Percentiles rank a stretch among this genome's conserved stretches.
These are phyloP conservation scores for Saccostrea glomerata DNA, from an alignment of 1,140 invertebrate species.

Conservation along the genomic window DNA sequence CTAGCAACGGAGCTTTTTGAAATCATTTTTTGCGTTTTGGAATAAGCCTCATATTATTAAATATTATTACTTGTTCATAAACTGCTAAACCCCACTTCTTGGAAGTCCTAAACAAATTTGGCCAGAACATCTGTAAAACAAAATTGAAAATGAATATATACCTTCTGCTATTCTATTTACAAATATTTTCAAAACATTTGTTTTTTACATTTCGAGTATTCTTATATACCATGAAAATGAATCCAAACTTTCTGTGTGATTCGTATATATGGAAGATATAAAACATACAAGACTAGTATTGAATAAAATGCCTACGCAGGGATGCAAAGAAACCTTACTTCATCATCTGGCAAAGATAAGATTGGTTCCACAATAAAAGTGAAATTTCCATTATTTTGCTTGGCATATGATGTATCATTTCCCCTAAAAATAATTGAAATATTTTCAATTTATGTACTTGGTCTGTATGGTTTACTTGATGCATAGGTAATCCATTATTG, in stretches of 20 bases:
- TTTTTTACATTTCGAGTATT: not conserved
- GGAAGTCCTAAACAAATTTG: constrained; percentile 59
- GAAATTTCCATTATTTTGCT: constrained; percentile 65
- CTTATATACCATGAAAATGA: not conserved
- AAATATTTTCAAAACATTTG: not conserved
- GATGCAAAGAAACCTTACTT: constrained; percentile 33
- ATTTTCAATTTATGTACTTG: too few species aligned
- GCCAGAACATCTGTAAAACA: constrained; percentile 63
- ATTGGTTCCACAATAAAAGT: constrained; percentile 58
- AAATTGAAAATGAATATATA: not conserved
- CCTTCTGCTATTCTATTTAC: too few species aligned
- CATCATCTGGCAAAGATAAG: constrained; percentile 57
- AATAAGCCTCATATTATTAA: not conserved
- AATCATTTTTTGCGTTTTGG: too few species aligned
- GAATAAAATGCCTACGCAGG: not conserved
- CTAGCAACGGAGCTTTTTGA: too few species aligned
- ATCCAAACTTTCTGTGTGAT: not conserved
- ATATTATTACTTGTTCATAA: constrained; percentile 69
- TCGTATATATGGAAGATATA: too few species aligned
- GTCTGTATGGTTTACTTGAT: too few species aligned
- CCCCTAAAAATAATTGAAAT: constrained; percentile 53
- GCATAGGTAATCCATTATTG: too few species aligned
- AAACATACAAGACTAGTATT: not conserved
- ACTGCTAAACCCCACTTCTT: constrained; percentile 64
- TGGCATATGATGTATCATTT: constrained; percentile 66